Base-by-base conservation (phyloP, 2,888 invertebrate genomes). In the Troides oblongomaculatus region DNA sequence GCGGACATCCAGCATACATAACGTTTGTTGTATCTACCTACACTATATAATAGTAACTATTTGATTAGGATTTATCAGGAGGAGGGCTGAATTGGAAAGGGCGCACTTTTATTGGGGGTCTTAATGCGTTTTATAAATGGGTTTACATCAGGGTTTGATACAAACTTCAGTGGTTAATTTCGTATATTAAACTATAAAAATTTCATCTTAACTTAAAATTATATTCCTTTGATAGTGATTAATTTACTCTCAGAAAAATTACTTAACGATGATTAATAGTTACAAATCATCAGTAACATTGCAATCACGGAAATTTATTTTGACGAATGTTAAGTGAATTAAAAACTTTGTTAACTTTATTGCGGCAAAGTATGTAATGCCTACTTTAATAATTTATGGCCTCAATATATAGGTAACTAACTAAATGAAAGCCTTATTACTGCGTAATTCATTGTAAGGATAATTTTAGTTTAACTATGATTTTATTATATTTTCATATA, bases 31-130 rank as follows among this genome's bases (percentile, higher is more conserved):
- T 71, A 64, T 70, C 62, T 30, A 30, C 30, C 30, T 30, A 30
- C 68, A 84, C 74, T 79, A 78, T 80, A 83, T 84, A 84, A 84
- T 86, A 81, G 85, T 82, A 83, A 87, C 89, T 90, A 89, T 91
- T 91, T 90, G 90, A 91, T 92, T 89, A 90, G 84, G 81, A 79
- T 80, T 79, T 77, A 78, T 74, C 74, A 78, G 77, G 77, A 80
- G 73, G 74, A 72, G 70, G 75, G 65, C 43, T 39, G 61, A 68
- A 66, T 67, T 61, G 61, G 63, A 62, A 61, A 67, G 70, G 67
- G 66, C 71, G 73, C 82, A 85, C 84, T 81, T 80, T 79, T 81
- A 83, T 80, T 79, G 76, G 75, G 46, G 76, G 75, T 79, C 80
- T 79, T 83, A 85, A 85, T 87, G 88, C 84, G 84, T 85, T 88